Evolutionary conservation across 2,797 vertebrate genomes (phyloP).

Genomic region (Morus bassanus): DNA sequence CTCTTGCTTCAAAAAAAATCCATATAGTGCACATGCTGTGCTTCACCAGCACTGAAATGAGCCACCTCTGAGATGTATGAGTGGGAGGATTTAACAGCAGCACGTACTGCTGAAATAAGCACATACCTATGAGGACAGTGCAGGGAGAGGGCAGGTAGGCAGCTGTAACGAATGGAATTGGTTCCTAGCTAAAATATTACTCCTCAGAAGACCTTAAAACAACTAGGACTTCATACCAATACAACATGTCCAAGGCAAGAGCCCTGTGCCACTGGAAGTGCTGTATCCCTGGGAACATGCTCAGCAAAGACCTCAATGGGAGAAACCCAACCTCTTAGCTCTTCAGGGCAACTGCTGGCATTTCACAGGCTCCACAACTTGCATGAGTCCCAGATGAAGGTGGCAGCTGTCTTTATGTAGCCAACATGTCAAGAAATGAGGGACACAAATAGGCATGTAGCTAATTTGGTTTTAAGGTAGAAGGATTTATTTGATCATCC

Average conservation of each 20-base stretch:
- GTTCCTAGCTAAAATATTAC: background rate
- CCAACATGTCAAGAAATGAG: background rate
- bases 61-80: background rate
- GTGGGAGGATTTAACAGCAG: background rate
- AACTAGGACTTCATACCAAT: background rate
- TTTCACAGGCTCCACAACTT: background rate
- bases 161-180: background rate
- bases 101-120: background rate
- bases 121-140: rapidly evolving
- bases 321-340: background rate
- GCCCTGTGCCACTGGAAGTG: background rate
- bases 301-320: background rate
- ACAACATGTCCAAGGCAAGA: background rate
- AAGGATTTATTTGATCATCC: background rate
- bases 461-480: background rate
- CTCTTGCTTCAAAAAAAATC: background rate
- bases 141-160: background rate
- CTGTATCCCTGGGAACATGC: background rate
- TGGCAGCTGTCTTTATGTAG: background rate
- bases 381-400: background rate
- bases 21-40: rapidly evolving
- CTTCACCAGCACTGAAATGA: background rate
- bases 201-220: background rate
- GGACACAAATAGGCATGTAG: background rate
- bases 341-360: background rate